phyloP scores from a whole-genome alignment of 2,797 vertebrate genomes.

The Netta rufina region DNA sequence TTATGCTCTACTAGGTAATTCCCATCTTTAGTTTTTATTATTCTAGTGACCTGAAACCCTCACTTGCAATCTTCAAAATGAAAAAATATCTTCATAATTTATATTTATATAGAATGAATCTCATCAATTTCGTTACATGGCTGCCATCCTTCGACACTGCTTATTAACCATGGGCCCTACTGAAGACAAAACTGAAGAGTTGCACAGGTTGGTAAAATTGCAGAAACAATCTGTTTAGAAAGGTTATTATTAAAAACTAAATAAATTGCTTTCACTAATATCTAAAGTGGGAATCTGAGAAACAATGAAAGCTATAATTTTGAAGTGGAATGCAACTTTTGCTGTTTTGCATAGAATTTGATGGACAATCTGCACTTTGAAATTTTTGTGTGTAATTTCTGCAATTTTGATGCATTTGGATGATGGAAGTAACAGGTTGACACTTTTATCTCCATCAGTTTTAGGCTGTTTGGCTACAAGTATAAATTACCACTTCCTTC shows the following conservation, averaged over 20 bases:
- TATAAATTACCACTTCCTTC: background rate
- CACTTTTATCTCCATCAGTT: background rate
- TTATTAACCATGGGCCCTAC: slow-evolving; percentile 91
- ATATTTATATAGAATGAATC: slow-evolving; percentile 86
- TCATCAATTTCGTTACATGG: slow-evolving; percentile 91
- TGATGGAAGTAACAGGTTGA: background rate
- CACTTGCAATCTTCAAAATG: slow-evolving; percentile 64
- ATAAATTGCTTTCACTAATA: background rate
- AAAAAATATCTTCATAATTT: slow-evolving; percentile 73
- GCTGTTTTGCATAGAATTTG: background rate
- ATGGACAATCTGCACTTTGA: background rate
- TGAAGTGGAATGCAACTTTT: background rate
- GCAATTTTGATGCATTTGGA: background rate
- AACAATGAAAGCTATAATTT: background rate
- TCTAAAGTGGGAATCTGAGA: background rate
- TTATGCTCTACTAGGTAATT: slow-evolving; percentile 61
- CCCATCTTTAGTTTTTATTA: slow-evolving; percentile 69
- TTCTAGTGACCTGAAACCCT: slow-evolving; percentile 66
- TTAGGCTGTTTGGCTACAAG: background rate
- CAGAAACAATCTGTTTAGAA: background rate
- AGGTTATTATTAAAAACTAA: background rate
- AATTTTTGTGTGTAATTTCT: background rate
- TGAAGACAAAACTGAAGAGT: slow-evolving; percentile 96
- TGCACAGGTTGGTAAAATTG: slow-evolving; percentile 89
- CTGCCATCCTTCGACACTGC: slow-evolving; percentile 92